Percentiles rank a stretch among this genome's conserved stretches.
Conservation (phyloP, 2,888 invertebrate species). For the Lasioglossum morio region DNA sequence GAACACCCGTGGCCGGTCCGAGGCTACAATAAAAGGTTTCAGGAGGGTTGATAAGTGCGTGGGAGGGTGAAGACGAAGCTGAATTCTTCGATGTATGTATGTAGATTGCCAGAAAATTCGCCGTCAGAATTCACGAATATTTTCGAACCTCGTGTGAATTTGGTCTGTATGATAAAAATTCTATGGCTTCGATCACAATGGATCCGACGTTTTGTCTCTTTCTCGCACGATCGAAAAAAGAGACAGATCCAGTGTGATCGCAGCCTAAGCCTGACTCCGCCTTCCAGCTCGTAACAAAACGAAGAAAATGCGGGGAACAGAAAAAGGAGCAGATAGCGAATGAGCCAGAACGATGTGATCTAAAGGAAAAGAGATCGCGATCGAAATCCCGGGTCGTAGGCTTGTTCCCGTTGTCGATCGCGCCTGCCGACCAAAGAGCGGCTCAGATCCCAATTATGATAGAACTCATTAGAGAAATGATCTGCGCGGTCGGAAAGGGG, state of each 20-base stretch:
- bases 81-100: background rate
- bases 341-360: background rate
- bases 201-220: too few species aligned
- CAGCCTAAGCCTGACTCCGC: background rate
- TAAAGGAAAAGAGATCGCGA: background rate
- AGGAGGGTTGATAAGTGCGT: background rate
- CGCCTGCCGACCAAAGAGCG: constrained; percentile 8
- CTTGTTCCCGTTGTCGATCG: background rate
- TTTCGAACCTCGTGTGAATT: constrained; percentile 7
- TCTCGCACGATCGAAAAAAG: too few species aligned
- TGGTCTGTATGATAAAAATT: too few species aligned
- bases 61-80: background rate
- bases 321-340: background rate
- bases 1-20: background rate
- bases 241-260: too few species aligned
- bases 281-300: constrained; percentile 12
- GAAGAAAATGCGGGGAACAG: constrained; percentile 19
- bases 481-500: constrained; percentile 6
- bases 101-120: background rate
- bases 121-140: constrained; percentile 42
- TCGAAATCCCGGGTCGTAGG: background rate
- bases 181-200: too few species aligned
- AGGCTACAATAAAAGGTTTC: background rate
- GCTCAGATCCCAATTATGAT: constrained; percentile 48
- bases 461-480: constrained; percentile 51